Evolutionary conservation across 2,888 invertebrate genomes (phyloP), one percentile per base, ranked within the genome.

Genomic region (Siphlonurus alternatus): DNA sequence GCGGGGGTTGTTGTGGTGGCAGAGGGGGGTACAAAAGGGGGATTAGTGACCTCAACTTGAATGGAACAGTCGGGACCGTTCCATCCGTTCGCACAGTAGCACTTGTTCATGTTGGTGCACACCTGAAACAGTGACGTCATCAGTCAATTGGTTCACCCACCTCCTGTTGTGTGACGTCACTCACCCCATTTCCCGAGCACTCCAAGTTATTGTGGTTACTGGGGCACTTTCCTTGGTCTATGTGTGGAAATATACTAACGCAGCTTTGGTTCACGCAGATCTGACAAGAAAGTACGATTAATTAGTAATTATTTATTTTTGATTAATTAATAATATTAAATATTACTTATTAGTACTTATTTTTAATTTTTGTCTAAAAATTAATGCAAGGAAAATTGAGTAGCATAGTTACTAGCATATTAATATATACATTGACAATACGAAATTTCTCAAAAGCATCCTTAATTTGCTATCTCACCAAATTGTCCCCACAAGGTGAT

Each of bases 141-240:
- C 15, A 60, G 61, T 20, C 2, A 7, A 24, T 15, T 24, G 23
- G 10, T 1, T 24, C 19, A 25, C 19, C 25, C 23, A 2, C 19
- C 38, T 38, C 38, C 5, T 38, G 38, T 38, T n/a, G 15, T n/a
- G n/a, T n/a, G n/a, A n/a, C n/a, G 20, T 1, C n/a, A 85, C 90
- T 87, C 79, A 96, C 97, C 80, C 98, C 98, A 78, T 89, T 88
- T 67, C 90, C 92, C 65, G 96, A 96, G 79, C 98, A 99, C 75
- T 94, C 91, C 71, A 86, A 80, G 73, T 87, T 89, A 75, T 87
- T 85, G 76, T 89, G 88, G 76, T 92, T 94, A 69, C 86, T 88
- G 66, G 95, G 94, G 78, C 97, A 97, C 75, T 87, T 88, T 69
- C 86, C 87, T 78, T 87, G 87, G 78, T 89, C 90, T 69, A 92